These are phyloP conservation scores for Sphenopsis melanotis DNA, from an alignment of 2,797 vertebrate genomes.

Conservation along the genomic window DNA sequence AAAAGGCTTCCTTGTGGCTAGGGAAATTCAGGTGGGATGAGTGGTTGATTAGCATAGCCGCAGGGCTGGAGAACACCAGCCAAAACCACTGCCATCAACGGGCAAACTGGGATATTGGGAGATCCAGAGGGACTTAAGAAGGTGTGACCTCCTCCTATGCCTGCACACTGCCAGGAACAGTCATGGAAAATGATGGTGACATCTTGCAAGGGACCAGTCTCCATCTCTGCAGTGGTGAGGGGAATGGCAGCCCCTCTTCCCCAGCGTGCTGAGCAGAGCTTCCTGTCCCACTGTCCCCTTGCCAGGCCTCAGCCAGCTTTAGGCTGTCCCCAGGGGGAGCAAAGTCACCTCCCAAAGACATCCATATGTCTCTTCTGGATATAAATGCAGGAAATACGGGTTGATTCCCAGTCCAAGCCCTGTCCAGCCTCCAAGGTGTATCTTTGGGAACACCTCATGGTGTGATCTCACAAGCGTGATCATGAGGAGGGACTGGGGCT, in stretches of 20 bases:
- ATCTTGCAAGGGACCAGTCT: rapidly evolving
- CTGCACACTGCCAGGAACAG: not conserved
- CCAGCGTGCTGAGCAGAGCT: not conserved
- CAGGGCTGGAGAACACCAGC: not conserved
- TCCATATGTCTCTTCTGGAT: not conserved
- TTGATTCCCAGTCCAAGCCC: not conserved
- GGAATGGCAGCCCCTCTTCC: not conserved
- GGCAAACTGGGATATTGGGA: not conserved
- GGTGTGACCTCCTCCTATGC: not conserved
- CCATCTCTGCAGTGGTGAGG: not conserved
- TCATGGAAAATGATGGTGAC: not conserved
- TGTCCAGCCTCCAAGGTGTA: rapidly evolving
- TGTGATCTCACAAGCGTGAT: not conserved
- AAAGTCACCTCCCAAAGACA: not conserved
- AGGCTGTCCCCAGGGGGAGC: not conserved
- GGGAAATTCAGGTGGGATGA: not conserved
- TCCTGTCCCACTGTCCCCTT: not conserved
- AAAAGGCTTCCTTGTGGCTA: not conserved
- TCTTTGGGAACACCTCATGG: not conserved
- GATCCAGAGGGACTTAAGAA: not conserved
- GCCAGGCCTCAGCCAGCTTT: not conserved
- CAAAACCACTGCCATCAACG: rapidly evolving
- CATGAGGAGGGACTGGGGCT: rapidly evolving
- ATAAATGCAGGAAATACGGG: not conserved
- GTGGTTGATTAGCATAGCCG: not conserved